phyloP scores from a whole-genome alignment of 2,113 vertebrate species.

The Chlorocebus sabaeus region DNA sequence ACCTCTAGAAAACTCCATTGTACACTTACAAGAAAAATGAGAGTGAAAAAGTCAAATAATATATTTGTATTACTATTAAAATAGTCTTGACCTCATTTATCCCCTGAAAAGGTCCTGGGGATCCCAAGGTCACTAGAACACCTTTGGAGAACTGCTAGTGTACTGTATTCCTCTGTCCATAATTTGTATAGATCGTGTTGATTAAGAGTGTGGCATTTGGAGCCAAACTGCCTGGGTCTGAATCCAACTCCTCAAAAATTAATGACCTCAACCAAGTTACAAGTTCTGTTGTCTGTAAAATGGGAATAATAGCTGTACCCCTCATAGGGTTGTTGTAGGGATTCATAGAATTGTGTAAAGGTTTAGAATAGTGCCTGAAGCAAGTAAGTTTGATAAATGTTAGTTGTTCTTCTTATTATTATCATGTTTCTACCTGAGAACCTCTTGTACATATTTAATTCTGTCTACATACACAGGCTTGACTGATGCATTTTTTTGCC shows the following conservation, averaged over 20 bases:
- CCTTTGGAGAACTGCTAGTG: neutral
- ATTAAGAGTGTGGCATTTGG: neutral
- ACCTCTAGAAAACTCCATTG: too few relatives aligned
- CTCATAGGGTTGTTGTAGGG: neutral
- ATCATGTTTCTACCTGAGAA: neutral
- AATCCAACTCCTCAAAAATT: neutral
- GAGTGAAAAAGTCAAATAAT: too few relatives aligned
- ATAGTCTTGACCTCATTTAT: too few relatives aligned
- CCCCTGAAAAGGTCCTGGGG: too few relatives aligned
- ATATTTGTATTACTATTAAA: too few relatives aligned
- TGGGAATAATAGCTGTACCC: neutral
- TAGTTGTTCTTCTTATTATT: neutral
- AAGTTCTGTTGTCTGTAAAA: neutral
- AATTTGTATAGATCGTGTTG: neutral
- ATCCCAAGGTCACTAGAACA: too few relatives aligned
- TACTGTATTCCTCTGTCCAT: neutral
- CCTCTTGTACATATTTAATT: neutral
- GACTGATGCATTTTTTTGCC: neutral
- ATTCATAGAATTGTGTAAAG: neutral
- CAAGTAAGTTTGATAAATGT: neutral
- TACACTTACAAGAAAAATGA: too few relatives aligned
- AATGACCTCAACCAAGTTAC: neutral
- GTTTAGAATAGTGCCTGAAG: neutral
- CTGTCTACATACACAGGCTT: neutral
- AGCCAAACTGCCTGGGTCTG: neutral